Conservation (phyloP, 2,888 invertebrate genomes). For the Trypoxylon attenuatum region DNA sequence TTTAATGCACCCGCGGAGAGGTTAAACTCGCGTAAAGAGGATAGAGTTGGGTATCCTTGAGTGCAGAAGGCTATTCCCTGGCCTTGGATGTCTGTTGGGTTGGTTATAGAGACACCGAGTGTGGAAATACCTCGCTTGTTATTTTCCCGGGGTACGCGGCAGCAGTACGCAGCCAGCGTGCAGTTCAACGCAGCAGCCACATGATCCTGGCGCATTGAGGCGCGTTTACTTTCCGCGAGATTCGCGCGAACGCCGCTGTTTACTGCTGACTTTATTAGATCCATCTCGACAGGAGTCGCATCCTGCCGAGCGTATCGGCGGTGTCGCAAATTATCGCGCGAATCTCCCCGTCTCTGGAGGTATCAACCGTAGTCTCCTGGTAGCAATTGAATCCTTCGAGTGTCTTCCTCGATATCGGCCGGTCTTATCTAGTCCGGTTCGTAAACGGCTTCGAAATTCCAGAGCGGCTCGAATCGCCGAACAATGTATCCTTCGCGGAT, state of each 20-base stretch:
- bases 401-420: too few relatives aligned
- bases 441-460: too few relatives aligned
- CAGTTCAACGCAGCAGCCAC: not conserved
- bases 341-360: not conserved
- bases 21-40: constrained; percentile 48
- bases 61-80: constrained; percentile 52
- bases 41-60: constrained; percentile 50
- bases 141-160: constrained; percentile 48
- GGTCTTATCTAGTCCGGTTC: too few relatives aligned
- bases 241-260: constrained; percentile 16
- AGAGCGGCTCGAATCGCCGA: constrained; percentile 36
- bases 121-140: constrained; percentile 49
- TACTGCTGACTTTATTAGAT: constrained; percentile 35
- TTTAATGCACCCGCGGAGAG: constrained; percentile 45
- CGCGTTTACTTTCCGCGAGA: constrained; percentile 16
- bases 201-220: constrained; percentile 45
- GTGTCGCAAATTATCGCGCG: constrained; percentile 24
- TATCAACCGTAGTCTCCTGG: too few relatives aligned
- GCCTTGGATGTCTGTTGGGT: constrained; percentile 53
- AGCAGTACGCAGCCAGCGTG: too few relatives aligned
- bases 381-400: too few relatives aligned
- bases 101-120: constrained; percentile 40
- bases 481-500: constrained; percentile 38
- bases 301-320: constrained; percentile 5
- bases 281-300: constrained; percentile 15